A percentile compares a stretch with the other conserved stretches of the same genome.
Conservation (phyloP, 2,113 vertebrate genomes). For the Indicator maculatus region DNA sequence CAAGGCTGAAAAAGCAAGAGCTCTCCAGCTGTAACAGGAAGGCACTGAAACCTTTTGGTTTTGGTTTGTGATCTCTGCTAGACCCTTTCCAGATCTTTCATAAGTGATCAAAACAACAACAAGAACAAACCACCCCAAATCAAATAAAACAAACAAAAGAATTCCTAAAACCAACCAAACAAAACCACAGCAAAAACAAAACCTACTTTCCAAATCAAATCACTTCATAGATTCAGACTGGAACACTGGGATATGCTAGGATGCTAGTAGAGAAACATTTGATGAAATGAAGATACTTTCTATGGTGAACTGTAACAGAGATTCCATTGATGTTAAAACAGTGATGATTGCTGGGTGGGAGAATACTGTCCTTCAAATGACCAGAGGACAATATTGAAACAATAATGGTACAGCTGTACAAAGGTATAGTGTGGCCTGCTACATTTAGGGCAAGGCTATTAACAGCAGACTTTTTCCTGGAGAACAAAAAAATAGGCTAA, state of each 20-base stretch:
- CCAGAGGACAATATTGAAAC: background rate
- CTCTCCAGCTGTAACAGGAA: no score
- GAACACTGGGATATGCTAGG: background rate
- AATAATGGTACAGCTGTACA: background rate
- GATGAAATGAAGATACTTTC: background rate
- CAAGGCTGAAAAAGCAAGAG: no score
- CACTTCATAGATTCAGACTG: background rate
- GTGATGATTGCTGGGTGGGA: background rate
- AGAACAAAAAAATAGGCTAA: background rate
- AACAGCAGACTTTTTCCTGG: background rate
- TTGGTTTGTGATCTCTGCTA: no score
- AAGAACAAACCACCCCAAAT: accelerated
- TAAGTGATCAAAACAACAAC: no score
- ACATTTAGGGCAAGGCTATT: background rate
- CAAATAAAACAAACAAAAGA: no score
- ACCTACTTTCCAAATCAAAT: background rate
- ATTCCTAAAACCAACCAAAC: no score
- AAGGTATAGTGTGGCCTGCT: background rate
- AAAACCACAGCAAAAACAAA: background rate
- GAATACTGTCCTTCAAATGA: background rate
- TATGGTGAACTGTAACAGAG: background rate
- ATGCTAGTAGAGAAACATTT: background rate
- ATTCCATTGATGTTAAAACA: background rate
- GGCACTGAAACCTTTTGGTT: no score
- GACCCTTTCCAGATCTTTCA: no score